Percentiles rank a stretch among this genome's conserved stretches.
phyloP scores from a whole-genome alignment of 2,113 vertebrate genomes.

The Myiagra hebetior region DNA sequence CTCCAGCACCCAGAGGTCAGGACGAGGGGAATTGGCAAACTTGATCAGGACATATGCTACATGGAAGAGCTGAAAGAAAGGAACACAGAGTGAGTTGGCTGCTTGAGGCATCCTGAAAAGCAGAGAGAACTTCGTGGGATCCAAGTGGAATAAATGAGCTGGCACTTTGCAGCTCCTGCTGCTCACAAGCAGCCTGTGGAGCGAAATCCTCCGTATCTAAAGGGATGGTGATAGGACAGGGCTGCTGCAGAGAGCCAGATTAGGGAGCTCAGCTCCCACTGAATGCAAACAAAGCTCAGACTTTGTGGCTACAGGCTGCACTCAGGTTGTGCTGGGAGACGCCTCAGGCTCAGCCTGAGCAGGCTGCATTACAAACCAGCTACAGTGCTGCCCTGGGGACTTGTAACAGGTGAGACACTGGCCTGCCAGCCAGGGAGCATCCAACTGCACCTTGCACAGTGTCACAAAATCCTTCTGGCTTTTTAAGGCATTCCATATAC shows the following conservation, averaged over 20 bases:
- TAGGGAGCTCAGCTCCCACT: not conserved
- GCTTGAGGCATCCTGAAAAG: not conserved
- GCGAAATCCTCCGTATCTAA: not conserved
- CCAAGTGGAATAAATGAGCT: not conserved
- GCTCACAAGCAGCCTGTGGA: not conserved
- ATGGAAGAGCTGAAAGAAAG: constrained; percentile 87
- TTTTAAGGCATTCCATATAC: not conserved
- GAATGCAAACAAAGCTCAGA: constrained; percentile 19
- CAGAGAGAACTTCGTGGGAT: not conserved
- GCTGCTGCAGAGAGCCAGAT: not conserved
- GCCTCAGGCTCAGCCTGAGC: not conserved
- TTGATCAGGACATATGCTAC: constrained; percentile 97
- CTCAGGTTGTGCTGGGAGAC: not conserved
- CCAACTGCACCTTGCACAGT: accelerated
- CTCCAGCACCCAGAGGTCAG: constrained; percentile 97
- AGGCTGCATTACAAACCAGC: not conserved
- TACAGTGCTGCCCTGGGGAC: not conserved
- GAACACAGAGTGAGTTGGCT: not conserved
- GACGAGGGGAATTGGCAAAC: constrained; percentile 96
- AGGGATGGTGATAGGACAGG: not conserved
- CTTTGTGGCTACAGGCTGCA: not conserved
- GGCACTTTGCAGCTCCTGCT: not conserved
- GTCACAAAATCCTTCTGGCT: not conserved
- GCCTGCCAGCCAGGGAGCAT: not conserved
- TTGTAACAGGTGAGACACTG: not conserved